Base-by-base conservation (phyloP, 2,888 invertebrate genomes). In the Drosophila ustulata region DNA sequence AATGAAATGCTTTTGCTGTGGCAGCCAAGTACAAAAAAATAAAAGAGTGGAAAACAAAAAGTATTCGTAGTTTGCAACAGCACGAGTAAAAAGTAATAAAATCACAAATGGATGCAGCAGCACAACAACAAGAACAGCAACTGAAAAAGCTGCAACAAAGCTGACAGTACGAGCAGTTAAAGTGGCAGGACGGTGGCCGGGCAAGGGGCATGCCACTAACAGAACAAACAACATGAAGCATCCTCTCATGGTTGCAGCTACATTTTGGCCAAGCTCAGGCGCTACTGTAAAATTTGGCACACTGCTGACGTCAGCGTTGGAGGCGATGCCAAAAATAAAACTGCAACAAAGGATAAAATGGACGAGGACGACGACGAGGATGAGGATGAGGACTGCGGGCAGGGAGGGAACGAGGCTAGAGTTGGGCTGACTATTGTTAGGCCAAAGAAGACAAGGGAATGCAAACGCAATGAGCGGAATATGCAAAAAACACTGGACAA, bases 271-370 rank as follows among this genome's bases (percentile, higher is more conserved):
- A 75, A 71, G 70, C 66, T 64, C 69, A 57, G 68, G 28, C 56
- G 53, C 34, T 39, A 45, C 52, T 64, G 45, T 47, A 57, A 75
- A 67, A 82, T 80, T 80, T 79, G 76, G 82, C 62, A 71, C 80
- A 82, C 71, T 80, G 75, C 89, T 86, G 89, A 88, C 86, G 86
- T 86, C 86, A 86, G 83, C 72, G 55, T 67, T 77, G 77, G 63
- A 53, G 62, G 26, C 67, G 61, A 67, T 69, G 72, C 83, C 75
- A 79, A 79, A 75, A 80, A 73, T 75, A 75, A 67, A 75, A 65
- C 63, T 76, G 82, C 89, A 89, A 88, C 86, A 89, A 85, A 77
- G 51, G 56, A 39, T n/a, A 58, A 43, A 43, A 26, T 23, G 37
- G 13, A 45, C 30, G 46, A 11, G 23, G 23, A 32, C 23, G 34